Evolutionary conservation across 2,113 vertebrate species (phyloP), one percentile per base, ranked within the genome.

Genomic region (Ctenomys sociabilis): DNA sequence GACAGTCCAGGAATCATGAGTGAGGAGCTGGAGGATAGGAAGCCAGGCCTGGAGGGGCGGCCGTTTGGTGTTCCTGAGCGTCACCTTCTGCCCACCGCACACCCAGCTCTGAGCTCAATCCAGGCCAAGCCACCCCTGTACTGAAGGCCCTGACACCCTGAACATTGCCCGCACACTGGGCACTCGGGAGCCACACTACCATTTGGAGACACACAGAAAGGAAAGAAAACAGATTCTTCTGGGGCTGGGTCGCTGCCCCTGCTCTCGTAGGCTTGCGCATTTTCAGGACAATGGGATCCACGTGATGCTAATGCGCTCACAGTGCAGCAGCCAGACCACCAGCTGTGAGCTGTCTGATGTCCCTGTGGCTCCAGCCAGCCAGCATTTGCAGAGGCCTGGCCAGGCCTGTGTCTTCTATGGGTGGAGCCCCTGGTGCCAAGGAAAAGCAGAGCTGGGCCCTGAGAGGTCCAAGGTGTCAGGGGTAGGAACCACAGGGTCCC

Each of bases 211-310:
- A 37, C 86, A 77, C 85, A 52, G n/a, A 93, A 88, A 77, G 86
- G 28, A 82, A 90, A 90, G 81, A 90, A 97, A 94, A 94, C 93
- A 96, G 88, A 96, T 93, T 97, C 96, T 80, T 94, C 91, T 12
- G 1, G 2, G n/a, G 10, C 94, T 57, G 80, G 88, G 93, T 85
- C 54, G 73, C 95, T 85, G 91, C 32, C 70, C 61, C 59, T 63
- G 52, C 32, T 80, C 73, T 88, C n/a, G 89, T 73, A 91, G 73
- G 80, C 77, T 84, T 86, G 93, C 59, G 90, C 83, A 37, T 88
- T 96, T 92, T 95, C 92, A 84, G 72, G 93, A 95, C 96, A 97
- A 97, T 94, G 45, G 49, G 87, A 96, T 91, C 97, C 96, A 93
- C 73, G 84, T 95, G 95, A 85, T 54, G 87, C 81, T 37, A 61